Evolutionary conservation across 1,140 invertebrate species (phyloP).

Genomic region (Pogonomyrmex californicus): DNA sequence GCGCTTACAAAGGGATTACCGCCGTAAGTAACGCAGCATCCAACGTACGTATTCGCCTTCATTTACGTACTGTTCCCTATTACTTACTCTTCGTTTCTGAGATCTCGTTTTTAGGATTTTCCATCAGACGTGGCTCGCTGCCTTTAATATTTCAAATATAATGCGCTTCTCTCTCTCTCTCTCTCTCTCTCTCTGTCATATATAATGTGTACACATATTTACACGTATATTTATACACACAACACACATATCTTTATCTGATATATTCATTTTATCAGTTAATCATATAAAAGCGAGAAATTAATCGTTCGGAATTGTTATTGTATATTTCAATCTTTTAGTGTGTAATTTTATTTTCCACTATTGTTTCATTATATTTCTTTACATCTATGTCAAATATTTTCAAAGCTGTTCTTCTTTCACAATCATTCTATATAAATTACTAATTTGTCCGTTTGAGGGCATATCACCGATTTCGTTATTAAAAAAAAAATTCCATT

Average conservation of each 20-base stretch:
- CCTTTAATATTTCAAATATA: conserved; percentile 17
- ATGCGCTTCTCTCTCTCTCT: too few relatives aligned
- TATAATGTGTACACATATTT: not conserved
- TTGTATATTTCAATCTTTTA: conserved; percentile 2
- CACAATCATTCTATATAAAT: not conserved
- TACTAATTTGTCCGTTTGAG: not conserved
- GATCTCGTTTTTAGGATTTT: conserved; percentile 43
- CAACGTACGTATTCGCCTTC: conserved; percentile 35
- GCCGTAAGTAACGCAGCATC: conserved; percentile 54
- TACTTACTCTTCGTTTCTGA: conserved; percentile 19
- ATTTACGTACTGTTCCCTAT: conserved; percentile 27
- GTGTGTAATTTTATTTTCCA: not conserved
- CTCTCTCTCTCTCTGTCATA: too few relatives aligned
- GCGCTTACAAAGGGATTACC: conserved; percentile 60
- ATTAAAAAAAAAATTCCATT: not conserved
- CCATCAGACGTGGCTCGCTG: not conserved
- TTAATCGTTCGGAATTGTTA: not conserved
- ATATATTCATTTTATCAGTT: not conserved
- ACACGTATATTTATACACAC: not conserved
- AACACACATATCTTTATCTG: not conserved
- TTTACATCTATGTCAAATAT: not conserved
- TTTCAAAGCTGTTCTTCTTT: not conserved
- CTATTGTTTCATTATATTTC: not conserved
- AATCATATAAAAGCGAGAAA: not conserved
- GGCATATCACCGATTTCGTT: not conserved